Percentiles rank a stretch among this genome's conserved stretches.
Evolutionary conservation across 2,113 vertebrate genomes (phyloP).

Genomic region (Nanorana parkeri): DNA sequence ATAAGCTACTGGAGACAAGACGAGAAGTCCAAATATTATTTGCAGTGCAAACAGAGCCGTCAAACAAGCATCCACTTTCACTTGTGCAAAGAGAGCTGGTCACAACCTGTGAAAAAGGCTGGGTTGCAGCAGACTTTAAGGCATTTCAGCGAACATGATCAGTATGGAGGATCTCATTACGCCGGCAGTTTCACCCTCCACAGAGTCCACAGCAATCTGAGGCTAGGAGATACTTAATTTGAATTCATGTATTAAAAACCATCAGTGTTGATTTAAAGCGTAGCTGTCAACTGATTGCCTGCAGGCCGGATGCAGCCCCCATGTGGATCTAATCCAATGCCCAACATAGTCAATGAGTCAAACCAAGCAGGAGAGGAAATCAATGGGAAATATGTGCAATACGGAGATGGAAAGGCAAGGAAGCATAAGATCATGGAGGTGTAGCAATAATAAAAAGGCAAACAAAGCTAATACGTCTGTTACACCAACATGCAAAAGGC

Average conservation of each 20-base stretch:
- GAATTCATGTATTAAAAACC: constrained; percentile 51
- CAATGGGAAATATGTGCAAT: constrained; percentile 48
- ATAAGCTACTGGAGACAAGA: constrained; percentile 13
- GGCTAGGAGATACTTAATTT: constrained; percentile 29
- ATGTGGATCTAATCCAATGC: constrained; percentile 53
- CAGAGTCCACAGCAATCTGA: constrained; percentile 6
- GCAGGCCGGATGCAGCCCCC: constrained; percentile 51
- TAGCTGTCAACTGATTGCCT: constrained; percentile 51
- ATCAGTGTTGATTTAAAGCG: constrained; percentile 51
- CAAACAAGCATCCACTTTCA: constrained; percentile 1
- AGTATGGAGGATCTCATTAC: background rate
- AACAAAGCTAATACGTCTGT: constrained; percentile 1
- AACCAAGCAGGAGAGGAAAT: constrained; percentile 50
- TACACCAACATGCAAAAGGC: background rate
- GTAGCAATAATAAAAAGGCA: background rate
- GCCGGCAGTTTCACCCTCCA: constrained; percentile 3
- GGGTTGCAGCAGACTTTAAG: background rate
- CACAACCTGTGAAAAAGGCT: constrained; percentile 1
- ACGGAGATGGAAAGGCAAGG: background rate
- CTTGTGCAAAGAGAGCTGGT: background rate
- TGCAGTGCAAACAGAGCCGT: constrained; percentile 27
- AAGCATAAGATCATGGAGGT: background rate
- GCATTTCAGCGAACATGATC: constrained; percentile 1
- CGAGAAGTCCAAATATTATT: constrained; percentile 38
- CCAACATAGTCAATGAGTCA: constrained; percentile 50